A percentile compares a stretch with the other conserved stretches of the same genome.
Conservation (phyloP, 2,797 vertebrate species). For the Rhadinocentrus ornatus region DNA sequence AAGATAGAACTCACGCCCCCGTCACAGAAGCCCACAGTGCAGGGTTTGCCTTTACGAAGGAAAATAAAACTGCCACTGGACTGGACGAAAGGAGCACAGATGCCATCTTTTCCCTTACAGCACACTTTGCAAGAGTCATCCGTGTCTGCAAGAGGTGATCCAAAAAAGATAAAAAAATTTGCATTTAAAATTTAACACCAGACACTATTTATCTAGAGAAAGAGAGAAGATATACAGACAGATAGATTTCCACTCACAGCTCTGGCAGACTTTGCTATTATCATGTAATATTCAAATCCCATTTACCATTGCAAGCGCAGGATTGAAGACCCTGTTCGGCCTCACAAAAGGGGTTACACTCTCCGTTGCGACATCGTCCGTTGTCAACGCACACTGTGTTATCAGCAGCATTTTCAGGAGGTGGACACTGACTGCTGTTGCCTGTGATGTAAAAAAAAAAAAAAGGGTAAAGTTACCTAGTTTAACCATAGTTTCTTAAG, state of each 20-base stretch:
- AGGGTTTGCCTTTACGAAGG: constrained; percentile 96
- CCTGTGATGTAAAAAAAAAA: constrained; percentile 74
- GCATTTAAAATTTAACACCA: background rate
- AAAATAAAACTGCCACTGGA: constrained; percentile 79
- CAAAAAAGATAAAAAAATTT: background rate
- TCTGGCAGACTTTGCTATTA: background rate
- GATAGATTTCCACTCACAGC: background rate
- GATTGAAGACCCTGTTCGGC: constrained; percentile 84
- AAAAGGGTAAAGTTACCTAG: background rate
- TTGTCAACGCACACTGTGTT: constrained; percentile 91
- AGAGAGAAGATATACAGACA: no score
- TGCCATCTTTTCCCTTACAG: constrained; percentile 83
- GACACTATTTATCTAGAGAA: no score
- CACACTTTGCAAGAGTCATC: constrained; percentile 97
- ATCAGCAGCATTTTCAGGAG: constrained; percentile 87
- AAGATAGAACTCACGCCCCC: constrained; percentile 84
- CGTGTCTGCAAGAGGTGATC: constrained; percentile 82
- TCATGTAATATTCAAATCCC: background rate
- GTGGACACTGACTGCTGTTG: constrained; percentile 91
- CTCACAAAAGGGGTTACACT: constrained; percentile 95
- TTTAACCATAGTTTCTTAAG: background rate
- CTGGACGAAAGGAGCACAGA: constrained; percentile 84
- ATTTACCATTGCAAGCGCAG: constrained; percentile 93
- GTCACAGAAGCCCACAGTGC: constrained; percentile 97
- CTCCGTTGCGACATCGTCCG: constrained; percentile 88